Evolutionary conservation across 2,797 vertebrate genomes (phyloP), one percentile per base, ranked within the genome.

Genomic region (Triplophysa bombifrons): DNA sequence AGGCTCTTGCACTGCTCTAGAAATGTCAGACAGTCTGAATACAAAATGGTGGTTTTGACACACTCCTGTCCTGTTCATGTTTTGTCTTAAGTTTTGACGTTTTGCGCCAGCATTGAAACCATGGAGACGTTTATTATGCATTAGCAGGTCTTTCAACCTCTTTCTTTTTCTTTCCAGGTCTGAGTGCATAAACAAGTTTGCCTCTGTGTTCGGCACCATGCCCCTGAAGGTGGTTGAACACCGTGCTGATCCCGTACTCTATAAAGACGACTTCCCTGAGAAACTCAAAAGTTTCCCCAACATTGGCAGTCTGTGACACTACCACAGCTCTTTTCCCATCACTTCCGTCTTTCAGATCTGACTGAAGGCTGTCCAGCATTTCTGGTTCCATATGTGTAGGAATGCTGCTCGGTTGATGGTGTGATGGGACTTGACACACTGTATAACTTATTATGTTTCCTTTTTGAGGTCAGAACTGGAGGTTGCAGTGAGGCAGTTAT

Each of bases 131-230:
- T 7, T 16, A 17, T 67, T 27, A 56, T 67, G 55, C 66, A 61
- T 22, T 19, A 17, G 44, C 19, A 11, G 0, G 2, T 51, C 30
- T 51, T 61, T 73, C 34, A 50, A 8, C 25, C 19, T 20, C 34
- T 76, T 22, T 68, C 55, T 27, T 70, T 50, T 71, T 25, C 41
- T 58, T 74, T 80, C 8, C 78, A 99, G 98, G 86, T 99, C 97
- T 0, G 98, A 99, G 91, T 99, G 98, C 92, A 99, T 99, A 93
- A 99, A 99, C 88, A 99, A 98, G 90, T 99, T 99, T 90, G 97
- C 97, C 0, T 96, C 97, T 0, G 98, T 98, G 79, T 99, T 99
- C 9, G 97, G 97, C 66, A 98, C 96, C 0, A 99, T 99, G 98
- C 98, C 97, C 13, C 93, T 99, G 78, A 99, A 98, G 91, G 97